Percentiles rank a stretch among this genome's conserved stretches.
Evolutionary conservation across 2,113 vertebrate genomes (phyloP).

Genomic region (Martes martes): DNA sequence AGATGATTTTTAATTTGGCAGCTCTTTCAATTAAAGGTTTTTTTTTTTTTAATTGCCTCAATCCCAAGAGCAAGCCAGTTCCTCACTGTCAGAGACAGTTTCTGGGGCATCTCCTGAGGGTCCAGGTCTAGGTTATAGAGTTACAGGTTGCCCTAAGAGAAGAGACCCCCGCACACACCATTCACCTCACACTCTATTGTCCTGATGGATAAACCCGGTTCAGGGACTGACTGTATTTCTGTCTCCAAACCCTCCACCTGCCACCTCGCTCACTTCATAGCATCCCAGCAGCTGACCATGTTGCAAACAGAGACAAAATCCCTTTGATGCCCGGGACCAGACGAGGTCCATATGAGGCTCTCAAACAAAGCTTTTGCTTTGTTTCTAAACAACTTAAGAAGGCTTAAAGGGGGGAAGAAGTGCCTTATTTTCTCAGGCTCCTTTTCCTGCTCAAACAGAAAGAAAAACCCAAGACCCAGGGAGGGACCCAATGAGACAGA

Average conservation of each 20-base stretch:
- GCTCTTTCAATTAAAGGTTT: not conserved
- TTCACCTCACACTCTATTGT: not conserved
- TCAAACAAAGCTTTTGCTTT: conserved; percentile 47
- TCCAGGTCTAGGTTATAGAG: not conserved
- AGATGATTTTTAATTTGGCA: not conserved
- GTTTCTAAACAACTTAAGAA: conserved; percentile 66
- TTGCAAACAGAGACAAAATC: conserved; percentile 60
- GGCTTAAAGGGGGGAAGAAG: conserved; percentile 12
- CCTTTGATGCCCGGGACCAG: conserved; percentile 70
- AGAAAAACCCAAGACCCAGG: conserved; percentile 57
- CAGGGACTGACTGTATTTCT: not conserved
- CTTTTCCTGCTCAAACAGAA: conserved; percentile 59
- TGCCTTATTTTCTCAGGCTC: conserved; percentile 13
- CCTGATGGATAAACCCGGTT: not conserved
- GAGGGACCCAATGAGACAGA: not conserved
- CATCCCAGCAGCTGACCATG: conserved; percentile 41
- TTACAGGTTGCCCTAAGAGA: not conserved
- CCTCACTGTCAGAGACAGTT: not conserved
- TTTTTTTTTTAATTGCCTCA: not conserved
- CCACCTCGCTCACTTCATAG: not conserved
- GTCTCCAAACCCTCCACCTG: conserved; percentile 51
- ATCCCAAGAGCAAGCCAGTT: not conserved
- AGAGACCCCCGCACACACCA: not conserved
- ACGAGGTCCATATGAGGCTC: conserved; percentile 68
- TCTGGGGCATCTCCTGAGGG: not conserved